Evolutionary conservation across 1,140 invertebrate genomes (phyloP), one percentile per base, ranked within the genome.

Genomic region (Polypedilum vanderplanki): DNA sequence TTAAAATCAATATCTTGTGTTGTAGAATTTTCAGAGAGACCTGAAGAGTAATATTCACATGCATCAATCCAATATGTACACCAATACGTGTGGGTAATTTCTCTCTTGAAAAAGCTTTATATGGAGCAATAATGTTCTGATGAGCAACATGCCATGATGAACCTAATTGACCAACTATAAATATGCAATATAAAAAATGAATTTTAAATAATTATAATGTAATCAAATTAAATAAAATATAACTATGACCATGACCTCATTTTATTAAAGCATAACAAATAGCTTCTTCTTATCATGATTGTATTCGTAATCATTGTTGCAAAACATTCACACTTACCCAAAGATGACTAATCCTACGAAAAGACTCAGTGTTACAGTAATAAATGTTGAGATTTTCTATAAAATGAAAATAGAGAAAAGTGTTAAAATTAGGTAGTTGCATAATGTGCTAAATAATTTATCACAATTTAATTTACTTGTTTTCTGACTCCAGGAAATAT

Each of bases 11-110:
- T 93, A 75, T 96, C 94, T 0, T 85, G 85, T 74, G 86, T 84
- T 77, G 87, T 87, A 57, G 85, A 84, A 76, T 90, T 91, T 75
- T 85, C 87, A 1, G 90, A 87, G 75, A 88, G 79, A 97, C 96
- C 92, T 86, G 88, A 90, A 98, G 88, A 40, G 97, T 98, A 77
- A 99, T 94, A 83, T 99, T 99, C 82, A 98, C 93, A 82, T 97
- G 95, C 80, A 91, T 91, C 12, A 99, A 86, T 40, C 97, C 97
- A 78, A 99, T 93, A 80, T 94, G 91, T 24, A 97, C 93, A 7
- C 93, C 94, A 75, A 99, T 88, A 83, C 92, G 88, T 73, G 94
- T 96, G 75, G 89, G 87, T 41, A 98, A 87, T 80, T 94, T 92
- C 80, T 97, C 91, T 75, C 89, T 88, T 74, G 94, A 95, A 83